Evolutionary conservation across 2,113 vertebrate genomes (phyloP).

Genomic region (Hiodon alosoides): DNA sequence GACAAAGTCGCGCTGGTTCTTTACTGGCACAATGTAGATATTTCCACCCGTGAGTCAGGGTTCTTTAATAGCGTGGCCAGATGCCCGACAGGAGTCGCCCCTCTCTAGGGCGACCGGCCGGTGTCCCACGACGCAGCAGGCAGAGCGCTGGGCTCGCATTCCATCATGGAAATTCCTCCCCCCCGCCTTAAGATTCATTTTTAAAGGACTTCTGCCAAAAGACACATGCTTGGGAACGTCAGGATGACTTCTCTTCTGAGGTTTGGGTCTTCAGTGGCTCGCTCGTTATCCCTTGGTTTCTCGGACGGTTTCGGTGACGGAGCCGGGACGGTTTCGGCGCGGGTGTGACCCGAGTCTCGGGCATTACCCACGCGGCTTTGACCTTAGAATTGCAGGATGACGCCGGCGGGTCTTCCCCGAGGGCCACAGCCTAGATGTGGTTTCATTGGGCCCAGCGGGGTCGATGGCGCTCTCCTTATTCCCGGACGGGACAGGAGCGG

Average conservation of each 20-base stretch:
- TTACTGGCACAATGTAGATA: too few relatives aligned
- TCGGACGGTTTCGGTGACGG: slow-evolving; percentile 9
- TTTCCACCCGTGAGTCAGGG: too few relatives aligned
- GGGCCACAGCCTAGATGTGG: not conserved
- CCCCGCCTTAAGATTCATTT: slow-evolving; percentile 27
- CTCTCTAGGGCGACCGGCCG: not conserved
- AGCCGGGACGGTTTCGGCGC: slow-evolving; percentile 2
- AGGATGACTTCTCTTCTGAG: slow-evolving; percentile 38
- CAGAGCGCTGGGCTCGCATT: slow-evolving; percentile 26
- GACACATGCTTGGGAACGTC: slow-evolving; percentile 12
- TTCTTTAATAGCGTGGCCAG: not conserved
- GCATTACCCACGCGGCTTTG: too few relatives aligned
- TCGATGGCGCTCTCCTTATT: slow-evolving; percentile 28
- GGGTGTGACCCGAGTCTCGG: too few relatives aligned
- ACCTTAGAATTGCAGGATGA: not conserved
- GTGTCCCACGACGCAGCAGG: not conserved
- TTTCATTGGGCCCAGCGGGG: slow-evolving; percentile 8
- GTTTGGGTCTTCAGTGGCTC: slow-evolving; percentile 24
- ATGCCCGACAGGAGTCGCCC: not conserved
- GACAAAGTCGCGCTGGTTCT: too few relatives aligned
- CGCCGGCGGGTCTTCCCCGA: slow-evolving; percentile 5
- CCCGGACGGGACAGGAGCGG: not conserved
- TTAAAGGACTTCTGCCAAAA: slow-evolving; percentile 27
- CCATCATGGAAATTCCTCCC: slow-evolving; percentile 39
- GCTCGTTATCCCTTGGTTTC: not conserved